These are phyloP conservation scores for Engystomops pustulosus DNA, from an alignment of 2,113 vertebrate genomes.

Conservation along the genomic window DNA sequence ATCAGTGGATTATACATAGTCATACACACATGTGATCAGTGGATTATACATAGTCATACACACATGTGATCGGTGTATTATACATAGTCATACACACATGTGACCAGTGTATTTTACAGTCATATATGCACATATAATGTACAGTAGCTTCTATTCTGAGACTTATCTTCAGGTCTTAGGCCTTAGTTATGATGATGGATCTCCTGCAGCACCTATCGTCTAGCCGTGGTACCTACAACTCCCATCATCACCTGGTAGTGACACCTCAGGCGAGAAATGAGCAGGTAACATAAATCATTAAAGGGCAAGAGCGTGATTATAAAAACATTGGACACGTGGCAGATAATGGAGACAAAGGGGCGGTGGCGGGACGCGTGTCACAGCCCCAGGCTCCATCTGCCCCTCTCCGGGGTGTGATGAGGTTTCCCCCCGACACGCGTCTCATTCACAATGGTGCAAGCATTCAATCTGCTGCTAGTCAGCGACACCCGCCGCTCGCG, in stretches of 20 bases:
- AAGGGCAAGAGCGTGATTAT: not conserved
- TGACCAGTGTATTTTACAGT: no score
- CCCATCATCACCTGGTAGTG: not conserved
- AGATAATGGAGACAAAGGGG: not conserved
- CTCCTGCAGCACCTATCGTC: slow-evolving; percentile 19
- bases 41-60: no score
- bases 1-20: no score
- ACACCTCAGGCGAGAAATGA: slow-evolving; percentile 23
- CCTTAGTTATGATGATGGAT: not conserved
- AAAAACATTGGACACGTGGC: slow-evolving; percentile 4
- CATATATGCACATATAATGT: no score
- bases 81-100: no score
- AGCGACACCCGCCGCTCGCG: not conserved
- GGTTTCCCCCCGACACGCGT: slow-evolving; percentile 36
- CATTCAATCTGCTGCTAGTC: not conserved
- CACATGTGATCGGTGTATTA: no score
- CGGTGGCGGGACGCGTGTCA: slow-evolving; percentile 22
- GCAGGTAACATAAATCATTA: slow-evolving; percentile 44
- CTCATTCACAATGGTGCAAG: not conserved
- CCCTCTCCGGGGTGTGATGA: not conserved
- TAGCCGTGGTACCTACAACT: not conserved
- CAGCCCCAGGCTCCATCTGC: slow-evolving; percentile 27
- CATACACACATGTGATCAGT: no score
- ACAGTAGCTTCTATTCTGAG: no score
- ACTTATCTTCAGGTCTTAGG: no score